Percentiles rank a stretch among this genome's conserved stretches.
These are phyloP conservation scores for Mechanitis mazaeus DNA, from an alignment of 2,888 invertebrate genomes.

Conservation along the genomic window DNA sequence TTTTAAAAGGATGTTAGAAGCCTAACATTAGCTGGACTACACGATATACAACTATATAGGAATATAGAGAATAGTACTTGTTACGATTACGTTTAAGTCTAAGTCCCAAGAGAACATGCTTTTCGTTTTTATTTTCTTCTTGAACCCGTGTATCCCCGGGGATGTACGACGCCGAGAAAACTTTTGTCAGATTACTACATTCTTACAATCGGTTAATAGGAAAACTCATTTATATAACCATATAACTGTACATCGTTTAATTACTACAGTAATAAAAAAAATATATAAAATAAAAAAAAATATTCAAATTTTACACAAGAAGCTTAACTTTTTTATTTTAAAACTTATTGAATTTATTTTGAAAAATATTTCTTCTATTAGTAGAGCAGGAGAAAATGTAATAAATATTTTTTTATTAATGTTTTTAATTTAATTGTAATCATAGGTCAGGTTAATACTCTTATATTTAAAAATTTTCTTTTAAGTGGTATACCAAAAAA, in stretches of 20 bases:
- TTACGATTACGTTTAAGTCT: conserved; percentile 8
- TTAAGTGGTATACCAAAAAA: background rate
- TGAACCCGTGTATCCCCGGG: conserved; percentile 14
- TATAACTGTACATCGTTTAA: too few relatives aligned
- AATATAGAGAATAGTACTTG: background rate
- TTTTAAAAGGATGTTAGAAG: too few relatives aligned
- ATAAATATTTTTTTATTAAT: too few relatives aligned
- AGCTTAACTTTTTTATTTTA: conserved; percentile 3
- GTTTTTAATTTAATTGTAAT: too few relatives aligned
- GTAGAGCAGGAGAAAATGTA: too few relatives aligned
- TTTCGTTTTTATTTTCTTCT: conserved; percentile 11
- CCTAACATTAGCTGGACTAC: background rate
- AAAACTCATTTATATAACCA: too few relatives aligned
- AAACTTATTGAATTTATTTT: background rate
- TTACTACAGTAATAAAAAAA: too few relatives aligned
- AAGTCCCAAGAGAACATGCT: conserved; percentile 13
- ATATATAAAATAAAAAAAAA: too few relatives aligned
- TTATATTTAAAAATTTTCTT: too few relatives aligned
- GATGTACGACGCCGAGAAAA: conserved; percentile 9
- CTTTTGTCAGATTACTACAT: conserved; percentile 2
- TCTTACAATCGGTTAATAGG: conserved; percentile 6
- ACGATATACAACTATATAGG: background rate
- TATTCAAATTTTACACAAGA: too few relatives aligned
- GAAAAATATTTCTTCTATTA: too few relatives aligned
- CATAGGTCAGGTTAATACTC: too few relatives aligned